Evolutionary conservation across 2,888 invertebrate species (phyloP).

Genomic region (Tetragonula carbonaria): DNA sequence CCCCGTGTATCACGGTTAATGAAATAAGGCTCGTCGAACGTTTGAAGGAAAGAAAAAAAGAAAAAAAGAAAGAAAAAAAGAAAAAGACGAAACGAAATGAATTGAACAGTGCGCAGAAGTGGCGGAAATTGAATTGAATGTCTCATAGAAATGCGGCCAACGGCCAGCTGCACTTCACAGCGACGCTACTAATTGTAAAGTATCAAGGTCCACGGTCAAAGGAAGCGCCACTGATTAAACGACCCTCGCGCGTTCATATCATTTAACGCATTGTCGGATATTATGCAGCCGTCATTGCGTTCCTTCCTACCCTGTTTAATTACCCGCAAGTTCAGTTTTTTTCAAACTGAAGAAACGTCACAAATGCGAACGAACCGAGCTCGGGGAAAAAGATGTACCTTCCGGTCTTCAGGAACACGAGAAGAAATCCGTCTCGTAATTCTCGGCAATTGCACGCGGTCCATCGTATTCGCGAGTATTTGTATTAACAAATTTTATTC

Average conservation of each 20-base stretch:
- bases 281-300: slow-evolving; percentile 28
- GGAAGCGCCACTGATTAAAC: slow-evolving; percentile 69
- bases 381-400: not conserved
- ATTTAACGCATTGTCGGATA: slow-evolving; percentile 54
- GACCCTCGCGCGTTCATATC: slow-evolving; percentile 60
- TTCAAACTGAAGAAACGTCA: slow-evolving; percentile 5
- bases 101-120: not conserved
- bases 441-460: too few species aligned
- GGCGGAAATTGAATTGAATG: slow-evolving; percentile 1
- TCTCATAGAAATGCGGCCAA: slow-evolving; percentile 36
- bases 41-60: not conserved
- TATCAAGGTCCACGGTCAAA: slow-evolving; percentile 71
- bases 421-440: too few species aligned
- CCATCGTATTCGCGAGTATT: too few species aligned
- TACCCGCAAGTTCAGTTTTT: slow-evolving; percentile 29
- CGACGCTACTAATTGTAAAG: slow-evolving; percentile 54
- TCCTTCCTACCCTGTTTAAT: slow-evolving; percentile 56
- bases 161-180: slow-evolving; percentile 25
- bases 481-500: too few species aligned
- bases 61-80: not conserved
- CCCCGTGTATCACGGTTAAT: not conserved
- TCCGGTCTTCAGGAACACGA: too few species aligned
- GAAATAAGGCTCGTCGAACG: not conserved
- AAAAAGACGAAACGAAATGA: not conserved
- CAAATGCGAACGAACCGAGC: slow-evolving; percentile 18